phyloP scores from a whole-genome alignment of 2,888 invertebrate species.

The Magallana nippona region DNA sequence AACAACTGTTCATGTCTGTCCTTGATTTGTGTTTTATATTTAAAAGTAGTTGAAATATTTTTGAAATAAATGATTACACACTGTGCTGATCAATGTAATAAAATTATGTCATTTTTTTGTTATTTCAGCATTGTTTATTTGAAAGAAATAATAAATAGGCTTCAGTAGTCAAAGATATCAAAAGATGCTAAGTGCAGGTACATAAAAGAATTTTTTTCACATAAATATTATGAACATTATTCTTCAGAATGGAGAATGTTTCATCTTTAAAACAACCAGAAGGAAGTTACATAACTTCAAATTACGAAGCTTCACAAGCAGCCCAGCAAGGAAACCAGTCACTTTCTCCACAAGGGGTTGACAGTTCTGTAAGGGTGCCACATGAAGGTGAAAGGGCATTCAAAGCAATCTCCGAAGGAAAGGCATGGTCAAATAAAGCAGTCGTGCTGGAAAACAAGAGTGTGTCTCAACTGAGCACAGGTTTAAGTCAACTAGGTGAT shows the following conservation, averaged over 20 bases:
- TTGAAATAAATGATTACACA: not conserved
- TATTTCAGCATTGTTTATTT: not conserved
- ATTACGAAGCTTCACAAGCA: not conserved
- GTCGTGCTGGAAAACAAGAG: not conserved
- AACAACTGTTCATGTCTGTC: too few species aligned
- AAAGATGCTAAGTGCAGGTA: not conserved
- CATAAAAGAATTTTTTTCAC: too few species aligned
- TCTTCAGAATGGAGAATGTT: constrained; percentile 20
- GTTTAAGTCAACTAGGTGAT: constrained; percentile 13
- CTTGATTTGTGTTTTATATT: not conserved
- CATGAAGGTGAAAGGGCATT: constrained; percentile 1
- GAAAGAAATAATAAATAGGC: not conserved
- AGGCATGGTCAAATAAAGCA: not conserved
- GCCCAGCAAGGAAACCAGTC: not conserved
- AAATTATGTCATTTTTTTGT: not conserved
- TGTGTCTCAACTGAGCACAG: constrained; percentile 12
- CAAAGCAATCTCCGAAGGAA: not conserved
- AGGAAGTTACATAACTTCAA: constrained; percentile 4
- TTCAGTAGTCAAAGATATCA: not conserved
- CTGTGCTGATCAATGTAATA: not conserved
- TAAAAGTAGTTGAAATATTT: too few species aligned
- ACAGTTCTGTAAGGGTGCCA: not conserved
- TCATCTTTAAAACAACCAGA: not conserved
- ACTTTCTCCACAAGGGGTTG: not conserved
- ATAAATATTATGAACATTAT: not conserved